Conservation (phyloP, 2,888 invertebrate genomes). For the Andrena fulva region DNA sequence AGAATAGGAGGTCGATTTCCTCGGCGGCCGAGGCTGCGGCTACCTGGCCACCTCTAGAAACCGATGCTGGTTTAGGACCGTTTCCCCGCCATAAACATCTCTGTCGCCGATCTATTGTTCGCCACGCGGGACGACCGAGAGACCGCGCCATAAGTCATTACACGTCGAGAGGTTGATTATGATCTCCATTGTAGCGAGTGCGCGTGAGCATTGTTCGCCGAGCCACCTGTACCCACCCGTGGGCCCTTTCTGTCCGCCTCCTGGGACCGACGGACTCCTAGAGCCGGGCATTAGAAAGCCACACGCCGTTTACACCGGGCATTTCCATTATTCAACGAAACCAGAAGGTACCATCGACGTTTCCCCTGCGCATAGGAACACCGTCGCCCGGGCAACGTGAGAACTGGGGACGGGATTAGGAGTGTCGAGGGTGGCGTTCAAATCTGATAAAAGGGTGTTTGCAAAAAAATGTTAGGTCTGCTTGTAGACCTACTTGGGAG, state of each 20-base stretch:
- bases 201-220: conserved; percentile 80
- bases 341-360: conserved; percentile 28
- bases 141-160: conserved; percentile 80
- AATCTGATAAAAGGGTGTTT: conserved; percentile 5
- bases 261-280: conserved; percentile 26
- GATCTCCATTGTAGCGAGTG: conserved; percentile 81
- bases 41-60: conserved; percentile 13
- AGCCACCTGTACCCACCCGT: conserved; percentile 75
- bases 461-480: neutral
- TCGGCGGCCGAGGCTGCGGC: conserved; percentile 3
- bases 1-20: conserved; percentile 40
- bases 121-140: conserved; percentile 70
- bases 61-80: conserved; percentile 47
- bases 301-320: conserved; percentile 45
- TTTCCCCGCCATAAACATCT: conserved; percentile 77
- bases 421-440: neutral
- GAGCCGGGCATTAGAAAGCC: conserved; percentile 61
- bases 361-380: conserved; percentile 1
- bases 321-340: conserved; percentile 64
- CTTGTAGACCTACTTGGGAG: neutral
- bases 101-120: conserved; percentile 80
- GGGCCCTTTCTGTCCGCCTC: conserved; percentile 30
- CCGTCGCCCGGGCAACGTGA: conserved; percentile 45
- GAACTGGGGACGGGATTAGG: conserved; percentile 17
- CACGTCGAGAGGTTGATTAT: conserved; percentile 81